Percentiles rank a stretch among this genome's conserved stretches.
These are phyloP conservation scores for Metacarcinus magister DNA, from an alignment of 2,888 invertebrate species.

Conservation along the genomic window DNA sequence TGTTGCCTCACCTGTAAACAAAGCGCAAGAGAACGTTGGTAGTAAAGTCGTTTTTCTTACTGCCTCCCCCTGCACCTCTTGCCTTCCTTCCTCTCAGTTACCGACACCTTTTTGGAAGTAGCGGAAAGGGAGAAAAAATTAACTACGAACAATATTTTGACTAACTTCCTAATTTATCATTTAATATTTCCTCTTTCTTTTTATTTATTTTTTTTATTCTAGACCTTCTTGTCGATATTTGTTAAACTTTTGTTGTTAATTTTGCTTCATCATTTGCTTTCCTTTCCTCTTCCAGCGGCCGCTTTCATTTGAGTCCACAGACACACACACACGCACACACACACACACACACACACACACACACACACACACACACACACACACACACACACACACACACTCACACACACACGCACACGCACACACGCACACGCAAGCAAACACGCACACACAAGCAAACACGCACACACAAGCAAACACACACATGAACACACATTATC, in stretches of 20 bases:
- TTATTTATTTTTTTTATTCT: neutral
- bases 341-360: neutral
- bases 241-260: neutral
- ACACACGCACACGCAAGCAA: neutral
- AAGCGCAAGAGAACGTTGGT: neutral
- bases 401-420: constrained; percentile 28
- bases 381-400: neutral
- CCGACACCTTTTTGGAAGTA: neutral
- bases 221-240: neutral
- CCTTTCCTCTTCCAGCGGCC: neutral
- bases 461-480: no score
- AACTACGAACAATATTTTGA: neutral
- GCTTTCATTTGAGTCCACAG: neutral
- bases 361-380: constrained; percentile 10
- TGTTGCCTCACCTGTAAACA: constrained; percentile 42
- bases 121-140: neutral
- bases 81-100: neutral
- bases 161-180: neutral
- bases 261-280: neutral
- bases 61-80: neutral
- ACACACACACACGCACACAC: no score
- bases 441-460: no score
- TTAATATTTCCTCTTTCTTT: neutral
- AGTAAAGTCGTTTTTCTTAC: neutral
- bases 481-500: neutral